Evolutionary conservation across 2,797 vertebrate genomes (phyloP).

Genomic region (Pseudopleuronectes americanus): DNA sequence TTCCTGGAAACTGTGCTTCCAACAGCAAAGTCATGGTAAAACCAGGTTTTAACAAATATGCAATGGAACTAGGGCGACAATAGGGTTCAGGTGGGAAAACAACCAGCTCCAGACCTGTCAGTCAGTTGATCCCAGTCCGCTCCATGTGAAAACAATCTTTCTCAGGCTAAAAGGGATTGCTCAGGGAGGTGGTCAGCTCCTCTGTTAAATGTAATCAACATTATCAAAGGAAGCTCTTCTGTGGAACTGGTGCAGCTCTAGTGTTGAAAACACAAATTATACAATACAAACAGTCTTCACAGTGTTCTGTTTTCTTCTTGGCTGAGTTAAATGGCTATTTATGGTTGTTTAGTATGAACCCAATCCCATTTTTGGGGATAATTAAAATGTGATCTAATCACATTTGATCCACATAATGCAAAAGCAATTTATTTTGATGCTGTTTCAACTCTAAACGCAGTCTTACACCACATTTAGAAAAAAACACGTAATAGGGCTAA

Average conservation of each 20-base stretch:
- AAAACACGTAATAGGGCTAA: constrained; percentile 3
- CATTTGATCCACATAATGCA: constrained; percentile 17
- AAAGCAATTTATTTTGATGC: constrained; percentile 17
- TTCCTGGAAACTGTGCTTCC: constrained; percentile 74
- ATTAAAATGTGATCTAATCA: constrained; percentile 30
- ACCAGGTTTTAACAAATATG: constrained; percentile 62
- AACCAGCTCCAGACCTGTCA: constrained; percentile 16
- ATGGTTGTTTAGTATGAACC: constrained; percentile 13
- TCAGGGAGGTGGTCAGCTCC: neutral
- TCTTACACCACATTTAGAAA: constrained; percentile 13
- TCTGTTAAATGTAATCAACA: neutral
- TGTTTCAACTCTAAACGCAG: constrained; percentile 12
- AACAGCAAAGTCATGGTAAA: constrained; percentile 68
- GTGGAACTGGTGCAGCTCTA: neutral
- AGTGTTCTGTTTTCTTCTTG: constrained; percentile 2
- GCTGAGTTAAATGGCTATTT: constrained; percentile 15
- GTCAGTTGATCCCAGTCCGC: constrained; percentile 1
- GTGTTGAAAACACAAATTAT: neutral
- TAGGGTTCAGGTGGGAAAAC: constrained; percentile 38
- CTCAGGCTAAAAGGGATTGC: neutral
- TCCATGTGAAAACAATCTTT: neutral
- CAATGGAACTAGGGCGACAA: constrained; percentile 54
- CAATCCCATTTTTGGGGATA: constrained; percentile 27
- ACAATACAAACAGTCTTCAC: neutral
- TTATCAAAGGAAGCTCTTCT: neutral